These are phyloP conservation scores for Pachyuromys duprasi DNA, from an alignment of 2,797 vertebrate genomes.

Conservation along the genomic window DNA sequence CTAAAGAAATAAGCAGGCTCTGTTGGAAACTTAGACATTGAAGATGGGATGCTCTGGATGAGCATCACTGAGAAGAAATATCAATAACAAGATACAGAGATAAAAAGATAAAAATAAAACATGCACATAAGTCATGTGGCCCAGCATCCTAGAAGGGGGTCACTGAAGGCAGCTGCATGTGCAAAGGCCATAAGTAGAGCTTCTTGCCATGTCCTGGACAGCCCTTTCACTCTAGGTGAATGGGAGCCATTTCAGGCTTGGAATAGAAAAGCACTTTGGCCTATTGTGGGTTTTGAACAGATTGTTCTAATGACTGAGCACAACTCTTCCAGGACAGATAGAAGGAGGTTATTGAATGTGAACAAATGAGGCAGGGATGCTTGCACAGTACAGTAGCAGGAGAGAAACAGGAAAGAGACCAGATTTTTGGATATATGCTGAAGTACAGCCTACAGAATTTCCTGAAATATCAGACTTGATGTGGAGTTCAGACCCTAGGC, in stretches of 20 bases:
- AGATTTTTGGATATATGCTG: not conserved
- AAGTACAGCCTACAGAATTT: not conserved
- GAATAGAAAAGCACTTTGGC: not conserved
- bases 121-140: not conserved
- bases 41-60: not conserved
- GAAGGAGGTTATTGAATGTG: not conserved
- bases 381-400: not conserved
- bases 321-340: not conserved
- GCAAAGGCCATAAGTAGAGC: not conserved
- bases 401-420: not conserved
- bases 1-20: not conserved
- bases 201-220: not conserved
- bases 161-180: too few relatives aligned
- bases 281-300: not conserved
- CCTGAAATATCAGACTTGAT: not conserved
- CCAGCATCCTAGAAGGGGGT: not conserved
- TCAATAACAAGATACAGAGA: not conserved
- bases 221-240: not conserved
- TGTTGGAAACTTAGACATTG: not conserved
- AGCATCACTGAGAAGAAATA: not conserved
- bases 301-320: not conserved
- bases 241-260: not conserved
- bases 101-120: too few relatives aligned
- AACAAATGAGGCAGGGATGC: not conserved
- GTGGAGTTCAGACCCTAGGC: not conserved